Percentiles rank a stretch among this genome's conserved stretches.
phyloP scores from a whole-genome alignment of 2,888 invertebrate genomes.

The Proisotoma minuta region DNA sequence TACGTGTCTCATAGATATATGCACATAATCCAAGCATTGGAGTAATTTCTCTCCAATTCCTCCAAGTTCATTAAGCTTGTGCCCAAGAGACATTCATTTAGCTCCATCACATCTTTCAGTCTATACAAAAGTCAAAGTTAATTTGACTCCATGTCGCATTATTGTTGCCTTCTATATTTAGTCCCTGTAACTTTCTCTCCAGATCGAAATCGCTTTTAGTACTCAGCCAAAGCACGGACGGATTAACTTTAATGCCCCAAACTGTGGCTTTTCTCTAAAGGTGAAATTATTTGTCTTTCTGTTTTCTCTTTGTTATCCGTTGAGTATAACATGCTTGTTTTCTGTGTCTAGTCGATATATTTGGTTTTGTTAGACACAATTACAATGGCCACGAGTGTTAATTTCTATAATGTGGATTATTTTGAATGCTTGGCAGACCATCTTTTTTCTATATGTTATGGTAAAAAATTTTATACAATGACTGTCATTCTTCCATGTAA shows the following conservation, averaged over 20 bases:
- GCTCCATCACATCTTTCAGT: slow-evolving; percentile 1
- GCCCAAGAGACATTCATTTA: slow-evolving; percentile 8
- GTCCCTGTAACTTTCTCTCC: not conserved
- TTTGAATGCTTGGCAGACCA: not conserved
- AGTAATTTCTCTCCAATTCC: not conserved
- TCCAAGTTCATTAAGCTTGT: not conserved
- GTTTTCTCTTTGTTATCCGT: not conserved
- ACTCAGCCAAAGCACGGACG: no score
- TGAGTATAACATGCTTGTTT: no score
- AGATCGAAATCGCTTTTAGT: no score
- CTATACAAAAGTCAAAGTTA: not conserved
- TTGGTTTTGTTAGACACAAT: no score
- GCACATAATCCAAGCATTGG: not conserved
- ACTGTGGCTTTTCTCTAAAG: no score
- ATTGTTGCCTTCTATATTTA: not conserved
- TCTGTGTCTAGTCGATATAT: no score
- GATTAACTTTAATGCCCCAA: no score
- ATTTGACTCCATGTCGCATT: not conserved
- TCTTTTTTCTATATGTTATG: no score
- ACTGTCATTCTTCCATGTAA: no score
- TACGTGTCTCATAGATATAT: not conserved
- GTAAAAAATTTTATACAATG: no score
- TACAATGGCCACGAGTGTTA: no score
- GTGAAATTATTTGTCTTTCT: not conserved
- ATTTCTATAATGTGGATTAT: not conserved